Evolutionary conservation across 2,888 invertebrate species (phyloP).

Genomic region (Drosophila lacicola): DNA sequence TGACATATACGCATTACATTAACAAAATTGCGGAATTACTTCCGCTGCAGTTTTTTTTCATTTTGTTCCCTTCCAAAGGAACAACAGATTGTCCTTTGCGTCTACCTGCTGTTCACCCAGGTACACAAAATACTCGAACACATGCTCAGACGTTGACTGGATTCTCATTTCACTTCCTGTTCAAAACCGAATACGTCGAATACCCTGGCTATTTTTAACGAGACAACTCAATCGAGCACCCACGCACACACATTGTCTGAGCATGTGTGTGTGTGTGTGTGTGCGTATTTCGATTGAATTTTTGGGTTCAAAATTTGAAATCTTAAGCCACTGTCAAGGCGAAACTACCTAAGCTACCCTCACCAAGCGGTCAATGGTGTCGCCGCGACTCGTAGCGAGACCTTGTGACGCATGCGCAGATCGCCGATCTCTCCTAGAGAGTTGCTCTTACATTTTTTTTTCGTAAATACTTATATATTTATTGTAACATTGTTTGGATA

Average conservation of each 20-base stretch:
- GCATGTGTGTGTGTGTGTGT: constrained; percentile 3
- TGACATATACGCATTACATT: not conserved
- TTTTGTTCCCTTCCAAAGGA: constrained; percentile 5
- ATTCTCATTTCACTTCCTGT: constrained; percentile 69
- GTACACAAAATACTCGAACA: constrained; percentile 6
- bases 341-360: constrained; percentile 68
- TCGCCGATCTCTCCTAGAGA: not conserved
- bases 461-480: not conserved
- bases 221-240: constrained; percentile 58
- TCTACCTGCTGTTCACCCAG: constrained; percentile 35
- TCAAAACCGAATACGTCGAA: constrained; percentile 14
- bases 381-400: constrained; percentile 13
- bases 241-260: constrained; percentile 9
- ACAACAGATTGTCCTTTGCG: constrained; percentile 17
- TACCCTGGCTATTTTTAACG: constrained; percentile 59
- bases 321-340: constrained; percentile 71
- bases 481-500: not conserved
- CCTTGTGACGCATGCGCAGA: constrained; percentile 52
- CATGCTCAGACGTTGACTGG: constrained; percentile 48
- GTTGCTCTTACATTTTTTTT: no score
- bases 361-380: constrained; percentile 40
- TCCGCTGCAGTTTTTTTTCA: constrained; percentile 38
- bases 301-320: constrained; percentile 46
- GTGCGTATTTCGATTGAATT: constrained; percentile 40
- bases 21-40: constrained; percentile 44